Evolutionary conservation across 2,797 vertebrate species (phyloP), one percentile per base, ranked within the genome.

Genomic region (Eulemur mongoz): DNA sequence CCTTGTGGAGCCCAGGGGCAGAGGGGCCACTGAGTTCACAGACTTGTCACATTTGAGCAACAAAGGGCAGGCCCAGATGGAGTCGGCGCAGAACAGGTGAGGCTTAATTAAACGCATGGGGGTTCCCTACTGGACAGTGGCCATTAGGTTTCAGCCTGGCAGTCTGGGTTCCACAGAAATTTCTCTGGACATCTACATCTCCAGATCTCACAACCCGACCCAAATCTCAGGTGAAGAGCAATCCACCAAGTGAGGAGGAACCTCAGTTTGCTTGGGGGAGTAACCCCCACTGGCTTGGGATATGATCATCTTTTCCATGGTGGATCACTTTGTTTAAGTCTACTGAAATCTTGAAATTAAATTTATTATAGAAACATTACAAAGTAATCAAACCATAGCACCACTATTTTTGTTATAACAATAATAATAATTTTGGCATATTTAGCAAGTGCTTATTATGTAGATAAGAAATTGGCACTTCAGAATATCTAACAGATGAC

Each of bases 351-450:
- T 57, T 35, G 84, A 50, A 23, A 67, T 67, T 35, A 54, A 38
- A 40, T 80, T 73, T 52, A 23, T n/a, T 52, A n/a, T 73, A 43
- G 52, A 72, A 73, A 65, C 27, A 3, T 40, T 20, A n/a, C 69
- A 43, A 50, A 38, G 10, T 52, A 88, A 63, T 73, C 20, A 72
- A 81, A 88, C 27, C n/a, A 88, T 27, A 80, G 20, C n/a, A 87
- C 59, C 59, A 43, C 54, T 72, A 40, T 32, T 17, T 78, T 72
- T 80, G n/a, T 57, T 69, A 10, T 57, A 75, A 65, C 13, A 48
- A 50, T 48, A 72, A 76, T 57, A 43, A 69, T 38, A 76, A 70
- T 32, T 7, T 48, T 88, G 30, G 69, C 38, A 75, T 27, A 40
- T 52, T 81, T 80, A 85, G 13, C 23, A 81, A 65, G 22, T 67